Evolutionary conservation across 2,797 vertebrate species (phyloP).

Genomic region (Chaetodon trifasciatus): DNA sequence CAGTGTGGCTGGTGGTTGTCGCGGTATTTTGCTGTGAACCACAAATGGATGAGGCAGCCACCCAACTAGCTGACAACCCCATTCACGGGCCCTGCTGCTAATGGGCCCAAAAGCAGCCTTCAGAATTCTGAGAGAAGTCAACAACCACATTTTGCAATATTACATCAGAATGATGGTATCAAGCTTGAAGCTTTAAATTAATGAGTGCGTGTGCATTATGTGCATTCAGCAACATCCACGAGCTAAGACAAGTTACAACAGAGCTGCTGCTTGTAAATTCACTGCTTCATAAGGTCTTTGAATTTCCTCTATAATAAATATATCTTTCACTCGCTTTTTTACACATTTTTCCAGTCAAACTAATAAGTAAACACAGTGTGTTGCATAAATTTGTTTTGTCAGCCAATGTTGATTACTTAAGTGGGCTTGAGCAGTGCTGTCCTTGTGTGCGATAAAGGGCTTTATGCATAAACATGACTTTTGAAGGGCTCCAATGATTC

Average conservation of each 20-base stretch:
- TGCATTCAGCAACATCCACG: slow-evolving; percentile 2
- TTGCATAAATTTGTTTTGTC: neutral
- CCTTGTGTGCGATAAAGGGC: neutral
- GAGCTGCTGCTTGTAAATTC: slow-evolving; percentile 2
- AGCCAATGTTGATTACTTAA: slow-evolving; percentile 3
- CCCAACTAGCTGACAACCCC: neutral
- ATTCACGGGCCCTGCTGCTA: neutral
- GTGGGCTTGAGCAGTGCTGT: neutral
- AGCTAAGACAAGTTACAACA: neutral
- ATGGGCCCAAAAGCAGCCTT: slow-evolving; percentile 5
- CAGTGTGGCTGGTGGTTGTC: neutral
- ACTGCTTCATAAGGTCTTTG: slow-evolving; percentile 4
- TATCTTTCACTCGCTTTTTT: neutral
- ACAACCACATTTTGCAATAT: slow-evolving; percentile 14
- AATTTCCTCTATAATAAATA: neutral
- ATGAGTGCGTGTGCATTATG: neutral
- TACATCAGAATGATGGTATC: slow-evolving; percentile 26
- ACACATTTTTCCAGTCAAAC: neutral
- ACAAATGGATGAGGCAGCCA: slow-evolving; percentile 23
- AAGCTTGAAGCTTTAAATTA: slow-evolving; percentile 8
- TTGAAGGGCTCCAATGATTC: slow-evolving; percentile 15
- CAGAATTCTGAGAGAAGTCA: neutral
- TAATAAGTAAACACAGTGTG: neutral
- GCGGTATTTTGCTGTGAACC: slow-evolving; percentile 13
- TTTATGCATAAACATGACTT: slow-evolving; percentile 29